phyloP scores from a whole-genome alignment of 2,888 invertebrate genomes.

The Deilephila porcellus region DNA sequence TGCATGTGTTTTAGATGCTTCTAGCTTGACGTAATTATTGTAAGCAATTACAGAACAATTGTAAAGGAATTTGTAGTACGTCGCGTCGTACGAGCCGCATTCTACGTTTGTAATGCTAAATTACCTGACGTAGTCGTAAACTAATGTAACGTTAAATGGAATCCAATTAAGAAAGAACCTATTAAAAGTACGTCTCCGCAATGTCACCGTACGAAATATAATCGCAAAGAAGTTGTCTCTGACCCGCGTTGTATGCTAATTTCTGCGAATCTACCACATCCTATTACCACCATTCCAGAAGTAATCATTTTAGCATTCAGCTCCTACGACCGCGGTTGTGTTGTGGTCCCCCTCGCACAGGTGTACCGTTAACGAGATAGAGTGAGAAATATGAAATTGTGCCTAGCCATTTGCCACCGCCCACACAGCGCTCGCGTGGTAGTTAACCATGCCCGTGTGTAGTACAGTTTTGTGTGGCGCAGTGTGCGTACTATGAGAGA shows the following conservation, averaged over 20 bases:
- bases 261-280: conserved; percentile 49
- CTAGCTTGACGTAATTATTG: not conserved
- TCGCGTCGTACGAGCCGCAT: not conserved
- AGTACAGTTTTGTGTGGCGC: conserved; percentile 11
- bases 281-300: conserved; percentile 47
- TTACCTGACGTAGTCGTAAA: not conserved
- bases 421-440: conserved; percentile 60
- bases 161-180: not conserved
- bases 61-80: not conserved
- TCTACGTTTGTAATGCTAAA: not conserved
- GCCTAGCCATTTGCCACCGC: conserved; percentile 59
- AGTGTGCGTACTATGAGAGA: conserved; percentile 2
- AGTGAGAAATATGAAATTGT: conserved; percentile 57
- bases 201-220: conserved; percentile 3
- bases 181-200: not conserved
- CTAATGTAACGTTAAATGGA: not conserved
- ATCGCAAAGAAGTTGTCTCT: conserved; percentile 3
- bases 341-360: conserved; percentile 54
- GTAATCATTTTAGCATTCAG: conserved; percentile 68
- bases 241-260: conserved; percentile 37
- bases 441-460: conserved; percentile 25
- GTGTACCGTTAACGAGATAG: conserved; percentile 46
- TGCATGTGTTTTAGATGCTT: not conserved
- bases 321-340: conserved; percentile 43
- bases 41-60: not conserved